Evolutionary conservation across 1,140 invertebrate genomes (phyloP), one percentile per base, ranked within the genome.

Genomic region (Forficula auricularia): DNA sequence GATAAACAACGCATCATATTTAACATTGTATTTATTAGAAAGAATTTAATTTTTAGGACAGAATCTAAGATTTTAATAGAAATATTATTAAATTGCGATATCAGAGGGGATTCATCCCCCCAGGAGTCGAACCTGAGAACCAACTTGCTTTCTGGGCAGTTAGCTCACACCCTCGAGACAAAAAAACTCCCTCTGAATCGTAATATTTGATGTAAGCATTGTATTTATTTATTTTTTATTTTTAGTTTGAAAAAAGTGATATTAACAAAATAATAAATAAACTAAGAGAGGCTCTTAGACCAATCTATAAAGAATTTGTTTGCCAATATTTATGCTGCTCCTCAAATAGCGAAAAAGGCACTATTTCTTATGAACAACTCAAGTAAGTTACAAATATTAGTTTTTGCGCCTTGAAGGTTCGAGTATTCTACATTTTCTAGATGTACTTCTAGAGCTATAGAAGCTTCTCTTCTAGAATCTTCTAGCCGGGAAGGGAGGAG

Each of bases 291-390:
- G 59, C 66, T 32, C 57, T 78, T 15, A 64, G 67, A 52, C 66
- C 71, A 13, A 67, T 71, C 19, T 83, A 82, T 49, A 80, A 80
- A 51, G 67, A 81, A 52, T 84, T 84, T 51, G 67, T 82, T 18
- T 64, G 73, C 6, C 67, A 72, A 56, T 79, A 77, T 55, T 60
- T 76, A 49, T 65, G 72, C 6, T 62, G 61, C 36, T 64, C 60
- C 8, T 31, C 52, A 14, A 56, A 58, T 7, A 37, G 59, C 13
- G 55, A 64, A 10, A 57, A 54, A 52, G 60, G 61, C 41, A 43
- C 66, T 14, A 66, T 70, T 58, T 49, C 63, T 40, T 70, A 64
- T 7, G 61, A 62, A 42, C 69, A 65, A 39, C 63, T 78, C 31
- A 71, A 64, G 70, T 72, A 50, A 60, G 57, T 50, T 40, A 22